Conservation (phyloP, 2,113 vertebrate genomes). For the Tauraco erythrolophus region DNA sequence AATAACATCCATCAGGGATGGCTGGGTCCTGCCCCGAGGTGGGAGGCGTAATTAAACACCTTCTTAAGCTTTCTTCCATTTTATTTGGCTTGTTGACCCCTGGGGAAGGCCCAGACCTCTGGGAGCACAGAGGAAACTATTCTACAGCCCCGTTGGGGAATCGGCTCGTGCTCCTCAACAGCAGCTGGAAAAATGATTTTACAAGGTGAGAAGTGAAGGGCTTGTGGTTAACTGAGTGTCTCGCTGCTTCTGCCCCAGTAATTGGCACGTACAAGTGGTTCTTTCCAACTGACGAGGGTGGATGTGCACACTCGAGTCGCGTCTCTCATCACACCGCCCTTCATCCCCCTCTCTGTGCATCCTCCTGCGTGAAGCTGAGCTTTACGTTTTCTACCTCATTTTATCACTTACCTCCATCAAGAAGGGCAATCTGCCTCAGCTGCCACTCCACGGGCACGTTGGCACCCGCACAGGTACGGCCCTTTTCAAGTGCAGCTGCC, state of each 20-base stretch:
- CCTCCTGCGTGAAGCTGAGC: neutral
- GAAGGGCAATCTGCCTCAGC: neutral
- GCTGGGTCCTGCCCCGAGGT: neutral
- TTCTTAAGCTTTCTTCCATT: neutral
- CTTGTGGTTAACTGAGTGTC: neutral
- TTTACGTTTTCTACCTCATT: neutral
- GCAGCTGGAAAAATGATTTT: neutral
- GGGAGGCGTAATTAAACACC: neutral
- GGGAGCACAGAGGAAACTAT: neutral
- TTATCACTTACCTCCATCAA: neutral
- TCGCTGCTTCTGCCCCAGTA: neutral
- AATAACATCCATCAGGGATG: neutral
- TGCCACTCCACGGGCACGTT: neutral
- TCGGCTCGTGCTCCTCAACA: neutral
- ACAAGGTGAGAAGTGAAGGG: neutral
- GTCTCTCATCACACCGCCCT: neutral
- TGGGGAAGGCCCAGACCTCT: neutral
- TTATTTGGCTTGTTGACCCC: neutral
- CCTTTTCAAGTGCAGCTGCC: neutral
- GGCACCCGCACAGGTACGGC: neutral
- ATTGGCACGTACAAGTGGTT: neutral
- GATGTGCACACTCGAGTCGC: neutral
- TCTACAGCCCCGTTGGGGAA: neutral
- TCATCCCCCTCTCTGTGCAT: neutral
- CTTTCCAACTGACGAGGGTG: rapidly evolving